Evolutionary conservation across 2,888 invertebrate genomes (phyloP).

Genomic region (Nebria brevicollis): DNA sequence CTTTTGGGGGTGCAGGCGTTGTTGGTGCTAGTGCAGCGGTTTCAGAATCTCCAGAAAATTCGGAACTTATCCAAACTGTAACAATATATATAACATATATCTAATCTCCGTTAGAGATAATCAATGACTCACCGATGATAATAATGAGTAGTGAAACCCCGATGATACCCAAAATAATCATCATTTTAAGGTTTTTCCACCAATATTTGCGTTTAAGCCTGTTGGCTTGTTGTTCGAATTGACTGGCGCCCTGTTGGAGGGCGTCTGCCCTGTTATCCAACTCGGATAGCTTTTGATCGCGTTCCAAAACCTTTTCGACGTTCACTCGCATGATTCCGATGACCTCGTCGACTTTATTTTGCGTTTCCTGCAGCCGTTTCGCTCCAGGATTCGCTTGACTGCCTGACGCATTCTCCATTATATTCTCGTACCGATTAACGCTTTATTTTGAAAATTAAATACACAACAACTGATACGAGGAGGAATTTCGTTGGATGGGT

Average conservation of each 20-base stretch:
- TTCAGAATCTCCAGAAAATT: slow-evolving; percentile 38
- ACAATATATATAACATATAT: background rate
- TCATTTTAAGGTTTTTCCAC: slow-evolving; percentile 98
- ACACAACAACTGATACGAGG: background rate
- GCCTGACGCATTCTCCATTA: slow-evolving; percentile 50
- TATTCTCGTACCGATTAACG: background rate
- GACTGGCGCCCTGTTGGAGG: slow-evolving; percentile 91
- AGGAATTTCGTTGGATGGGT: slow-evolving; percentile 8
- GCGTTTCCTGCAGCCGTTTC: slow-evolving; percentile 58
- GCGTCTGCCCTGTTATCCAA: slow-evolving; percentile 96
- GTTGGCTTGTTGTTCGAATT: slow-evolving; percentile 97
- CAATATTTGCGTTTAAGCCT: slow-evolving; percentile 97
- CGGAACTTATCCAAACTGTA: slow-evolving; percentile 44
- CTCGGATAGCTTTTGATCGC: slow-evolving; percentile 95
- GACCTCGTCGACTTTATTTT: slow-evolving; percentile 70
- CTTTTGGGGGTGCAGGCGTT: background rate
- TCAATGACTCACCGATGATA: slow-evolving; percentile 82
- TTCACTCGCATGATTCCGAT: slow-evolving; percentile 96
- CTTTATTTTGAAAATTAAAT: background rate
- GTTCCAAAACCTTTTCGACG: slow-evolving; percentile 94
- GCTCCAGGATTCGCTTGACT: slow-evolving; percentile 44
- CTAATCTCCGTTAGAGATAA: background rate
- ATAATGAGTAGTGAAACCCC: slow-evolving; percentile 84
- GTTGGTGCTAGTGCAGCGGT: slow-evolving; percentile 9
- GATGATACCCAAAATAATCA: slow-evolving; percentile 90